phyloP scores from a whole-genome alignment of 2,888 invertebrate species.

The Temnothorax unifasciatus region DNA sequence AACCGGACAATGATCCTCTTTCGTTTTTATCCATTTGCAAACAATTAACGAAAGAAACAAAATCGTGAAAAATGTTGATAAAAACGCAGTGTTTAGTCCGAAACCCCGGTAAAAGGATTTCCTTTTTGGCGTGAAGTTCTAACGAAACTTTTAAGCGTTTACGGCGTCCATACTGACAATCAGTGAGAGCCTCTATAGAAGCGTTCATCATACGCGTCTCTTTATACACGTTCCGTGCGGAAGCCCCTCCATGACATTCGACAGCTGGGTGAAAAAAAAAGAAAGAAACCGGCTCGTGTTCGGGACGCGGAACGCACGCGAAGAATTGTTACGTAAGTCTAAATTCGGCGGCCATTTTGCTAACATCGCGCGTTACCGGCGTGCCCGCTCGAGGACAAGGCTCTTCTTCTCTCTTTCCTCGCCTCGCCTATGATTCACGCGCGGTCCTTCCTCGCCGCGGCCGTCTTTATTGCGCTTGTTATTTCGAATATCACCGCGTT shows the following conservation, averaged over 20 bases:
- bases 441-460: background rate
- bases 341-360: constrained; percentile 85
- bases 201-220: constrained; percentile 18
- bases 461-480: background rate
- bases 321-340: constrained; percentile 81
- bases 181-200: background rate
- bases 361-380: constrained; percentile 70
- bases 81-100: background rate
- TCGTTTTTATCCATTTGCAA: background rate
- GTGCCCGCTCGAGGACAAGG: constrained; percentile 62
- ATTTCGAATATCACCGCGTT: constrained; percentile 17
- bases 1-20: background rate
- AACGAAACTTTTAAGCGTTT: background rate
- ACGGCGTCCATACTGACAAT: background rate
- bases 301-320: constrained; percentile 66
- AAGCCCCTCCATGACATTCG: constrained; percentile 36
- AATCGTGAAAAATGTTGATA: background rate
- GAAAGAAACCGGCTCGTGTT: constrained; percentile 67
- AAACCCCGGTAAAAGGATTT: background rate
- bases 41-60: background rate
- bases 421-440: constrained; percentile 54
- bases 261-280: constrained; percentile 47
- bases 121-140: background rate
- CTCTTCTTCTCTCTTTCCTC: constrained; percentile 64
- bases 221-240: background rate